These are phyloP conservation scores for Ictidomys tridecemlineatus DNA, from an alignment of 2,113 vertebrate species.

Conservation along the genomic window DNA sequence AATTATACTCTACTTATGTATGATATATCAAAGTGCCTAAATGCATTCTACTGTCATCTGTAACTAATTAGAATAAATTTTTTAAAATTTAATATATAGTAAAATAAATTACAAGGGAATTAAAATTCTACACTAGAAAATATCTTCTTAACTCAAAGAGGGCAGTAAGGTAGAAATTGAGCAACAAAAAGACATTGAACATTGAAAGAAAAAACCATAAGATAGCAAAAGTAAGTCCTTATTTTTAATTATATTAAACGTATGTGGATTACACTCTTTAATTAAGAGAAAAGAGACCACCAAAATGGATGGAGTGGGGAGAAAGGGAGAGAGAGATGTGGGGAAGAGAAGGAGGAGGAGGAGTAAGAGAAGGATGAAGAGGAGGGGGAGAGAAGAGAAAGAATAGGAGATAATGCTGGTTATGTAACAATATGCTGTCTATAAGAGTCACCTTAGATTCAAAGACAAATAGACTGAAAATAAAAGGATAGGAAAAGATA, in stretches of 20 bases:
- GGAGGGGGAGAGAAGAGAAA: too few species aligned
- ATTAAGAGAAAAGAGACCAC: not conserved
- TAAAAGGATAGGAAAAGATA: not conserved
- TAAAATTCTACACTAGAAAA: not conserved
- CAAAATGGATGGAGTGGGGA: not conserved
- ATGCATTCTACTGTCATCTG: too few species aligned
- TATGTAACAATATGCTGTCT: not conserved
- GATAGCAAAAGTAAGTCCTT: not conserved
- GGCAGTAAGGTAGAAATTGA: not conserved
- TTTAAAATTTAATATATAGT: too few species aligned
- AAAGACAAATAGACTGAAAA: not conserved
- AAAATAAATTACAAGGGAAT: not conserved
- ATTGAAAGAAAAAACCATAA: not conserved
- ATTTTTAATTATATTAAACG: not conserved
- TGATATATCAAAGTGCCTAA: too few species aligned
- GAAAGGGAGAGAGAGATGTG: too few species aligned
- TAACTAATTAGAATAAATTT: too few species aligned
- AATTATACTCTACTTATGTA: too few species aligned
- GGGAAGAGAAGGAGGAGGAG: too few species aligned
- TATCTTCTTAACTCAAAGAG: not conserved
- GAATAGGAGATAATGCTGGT: too few species aligned
- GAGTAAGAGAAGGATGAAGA: too few species aligned
- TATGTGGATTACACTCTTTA: not conserved
- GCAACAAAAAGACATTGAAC: not conserved
- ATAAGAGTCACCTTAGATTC: not conserved